Evolutionary conservation across 2,113 vertebrate genomes (phyloP), one percentile per base, ranked within the genome.

Genomic region (Rhizomys pruinosus): DNA sequence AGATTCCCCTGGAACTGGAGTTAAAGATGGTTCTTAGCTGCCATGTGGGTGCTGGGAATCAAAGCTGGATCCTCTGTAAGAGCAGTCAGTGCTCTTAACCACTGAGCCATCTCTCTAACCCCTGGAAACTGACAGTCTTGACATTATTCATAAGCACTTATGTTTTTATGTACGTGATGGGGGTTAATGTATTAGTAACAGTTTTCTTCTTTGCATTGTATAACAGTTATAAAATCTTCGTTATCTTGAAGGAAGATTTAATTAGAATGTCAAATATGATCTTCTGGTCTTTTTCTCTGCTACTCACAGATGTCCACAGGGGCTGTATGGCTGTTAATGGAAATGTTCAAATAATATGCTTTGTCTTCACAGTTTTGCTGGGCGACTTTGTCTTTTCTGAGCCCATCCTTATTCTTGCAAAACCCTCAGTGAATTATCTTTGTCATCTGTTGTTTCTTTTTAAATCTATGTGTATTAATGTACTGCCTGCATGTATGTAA

Each of bases 341-440:
- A 47, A 19, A 59, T 0, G 17, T 74, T 87, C 34, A 73, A 44
- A 44, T 68, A 59, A 76, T 92, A 80, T 74, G 69, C 23, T 87
- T 55, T 27, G 63, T 44, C 22, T 61, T 47, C 10, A 63, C 11
- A 10, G 57, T 81, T 84, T 84, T 25, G 42, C 57, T 34, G 71
- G 42, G 29, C 79, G 79, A 84, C 32, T 79, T 87, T 87, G 63
- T 92, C 39, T 61, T 59, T 94, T 27, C 27, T 19, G 39, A 81
- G 55, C 19, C 20, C 72, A 32, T 55, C 19, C 42, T 72, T 78
- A 63, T 84, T 89, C 66, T 86, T 82, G 52, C 13, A 81, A 71
- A 68, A 90, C n/a, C 77, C 77, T 89, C 47, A 32, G 47, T 61
- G 34, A 88, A 89, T 88, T 91, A 25, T 87, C 29, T 52, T 74